These are phyloP conservation scores for Morinoia aosen DNA, from an alignment of 2,888 invertebrate species.

Conservation along the genomic window DNA sequence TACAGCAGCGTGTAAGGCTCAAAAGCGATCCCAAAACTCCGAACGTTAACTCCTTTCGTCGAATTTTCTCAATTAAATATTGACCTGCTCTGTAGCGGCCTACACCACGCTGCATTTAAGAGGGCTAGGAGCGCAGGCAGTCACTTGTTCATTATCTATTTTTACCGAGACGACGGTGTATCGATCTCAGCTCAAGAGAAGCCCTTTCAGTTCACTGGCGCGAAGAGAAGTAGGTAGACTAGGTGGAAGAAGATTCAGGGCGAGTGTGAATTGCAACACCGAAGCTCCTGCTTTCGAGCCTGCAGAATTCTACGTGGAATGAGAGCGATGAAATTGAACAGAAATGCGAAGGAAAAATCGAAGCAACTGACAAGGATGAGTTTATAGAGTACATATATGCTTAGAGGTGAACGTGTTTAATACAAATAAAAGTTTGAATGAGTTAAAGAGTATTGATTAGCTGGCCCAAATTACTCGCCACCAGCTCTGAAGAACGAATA, in stretches of 20 bases:
- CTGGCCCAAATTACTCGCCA: too few species aligned
- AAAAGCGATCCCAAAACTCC: neutral
- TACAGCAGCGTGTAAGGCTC: neutral
- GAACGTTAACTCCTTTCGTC: neutral
- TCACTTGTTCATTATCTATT: conserved; percentile 44
- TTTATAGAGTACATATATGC: too few species aligned
- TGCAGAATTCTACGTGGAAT: neutral
- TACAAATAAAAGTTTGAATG: too few species aligned
- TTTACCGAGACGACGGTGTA: conserved; percentile 26
- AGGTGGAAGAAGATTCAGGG: neutral
- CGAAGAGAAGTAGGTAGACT: conserved; percentile 12
- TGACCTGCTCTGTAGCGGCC: neutral
- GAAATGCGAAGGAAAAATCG: neutral
- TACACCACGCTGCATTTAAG: neutral
- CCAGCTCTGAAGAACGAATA: too few species aligned
- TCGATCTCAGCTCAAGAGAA: conserved; percentile 27
- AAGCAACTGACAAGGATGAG: neutral
- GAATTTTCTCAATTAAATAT: neutral
- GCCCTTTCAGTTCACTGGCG: conserved; percentile 33
- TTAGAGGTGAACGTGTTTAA: too few species aligned
- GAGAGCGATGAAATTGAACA: neutral
- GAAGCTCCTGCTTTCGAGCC: neutral
- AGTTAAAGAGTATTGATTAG: too few species aligned
- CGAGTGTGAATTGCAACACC: neutral
- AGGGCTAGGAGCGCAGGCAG: neutral